phyloP scores from a whole-genome alignment of 2,888 invertebrate species.

The Ferdinandea cuprea region DNA sequence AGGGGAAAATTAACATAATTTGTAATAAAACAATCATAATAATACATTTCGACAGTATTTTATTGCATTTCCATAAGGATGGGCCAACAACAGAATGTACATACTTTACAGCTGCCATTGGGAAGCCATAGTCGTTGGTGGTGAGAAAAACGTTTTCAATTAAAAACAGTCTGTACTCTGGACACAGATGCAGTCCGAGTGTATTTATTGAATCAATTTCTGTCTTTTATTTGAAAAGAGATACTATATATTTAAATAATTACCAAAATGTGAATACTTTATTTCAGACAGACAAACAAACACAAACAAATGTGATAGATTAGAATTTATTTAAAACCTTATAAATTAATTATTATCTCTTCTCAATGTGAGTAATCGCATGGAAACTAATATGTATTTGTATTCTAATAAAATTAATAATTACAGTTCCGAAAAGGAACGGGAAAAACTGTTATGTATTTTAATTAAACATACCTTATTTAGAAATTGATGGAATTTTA shows the following conservation, averaged over 20 bases:
- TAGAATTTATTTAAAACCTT: neutral
- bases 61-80: neutral
- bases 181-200: conserved; percentile 7
- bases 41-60: conserved; percentile 24
- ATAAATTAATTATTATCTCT: neutral
- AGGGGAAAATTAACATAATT: conserved; percentile 27
- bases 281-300: neutral
- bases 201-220: conserved; percentile 18
- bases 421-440: too few relatives aligned
- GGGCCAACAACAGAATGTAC: neutral
- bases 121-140: neutral
- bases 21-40: conserved; percentile 38
- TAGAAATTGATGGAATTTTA: too few relatives aligned
- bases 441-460: too few relatives aligned
- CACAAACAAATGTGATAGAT: neutral
- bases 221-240: neutral
- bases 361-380: neutral
- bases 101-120: neutral
- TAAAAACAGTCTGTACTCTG: conserved; percentile 6
- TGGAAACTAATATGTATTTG: neutral
- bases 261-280: neutral
- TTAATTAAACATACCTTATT: too few relatives aligned
- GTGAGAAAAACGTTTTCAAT: conserved; percentile 17
- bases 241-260: conserved; percentile 1
- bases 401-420: too few relatives aligned